These are phyloP conservation scores for Albula glossodonta DNA, from an alignment of 2,113 vertebrate genomes.

Conservation along the genomic window DNA sequence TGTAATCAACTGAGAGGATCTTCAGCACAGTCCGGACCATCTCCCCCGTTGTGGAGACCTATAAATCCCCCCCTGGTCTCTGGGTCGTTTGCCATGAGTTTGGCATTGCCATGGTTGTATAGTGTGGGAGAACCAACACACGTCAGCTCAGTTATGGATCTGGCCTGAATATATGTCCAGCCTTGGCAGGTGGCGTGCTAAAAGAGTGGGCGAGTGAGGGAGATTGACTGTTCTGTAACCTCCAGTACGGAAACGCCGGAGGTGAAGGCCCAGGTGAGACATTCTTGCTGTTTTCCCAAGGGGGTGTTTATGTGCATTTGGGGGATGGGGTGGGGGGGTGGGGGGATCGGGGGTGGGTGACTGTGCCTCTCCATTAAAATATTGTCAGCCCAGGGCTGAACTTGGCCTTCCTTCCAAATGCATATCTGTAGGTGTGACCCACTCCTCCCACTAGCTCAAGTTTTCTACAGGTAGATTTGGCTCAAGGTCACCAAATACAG, in stretches of 20 bases:
- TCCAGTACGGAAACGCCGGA: not conserved
- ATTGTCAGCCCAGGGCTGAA: not conserved
- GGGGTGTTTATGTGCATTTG: not conserved
- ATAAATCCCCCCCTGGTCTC: not conserved
- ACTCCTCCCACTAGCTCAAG: not conserved
- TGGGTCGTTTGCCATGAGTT: not conserved
- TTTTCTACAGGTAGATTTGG: not conserved
- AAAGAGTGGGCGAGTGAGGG: not conserved
- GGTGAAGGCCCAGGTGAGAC: not conserved
- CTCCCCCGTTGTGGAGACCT: not conserved
- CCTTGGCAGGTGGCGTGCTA: not conserved
- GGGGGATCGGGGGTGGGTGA: too few relatives aligned
- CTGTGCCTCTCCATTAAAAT: too few relatives aligned
- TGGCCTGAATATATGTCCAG: not conserved
- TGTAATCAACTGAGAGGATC: too few relatives aligned
- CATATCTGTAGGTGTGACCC: not conserved
- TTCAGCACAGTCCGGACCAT: not conserved
- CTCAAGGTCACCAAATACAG: too few relatives aligned
- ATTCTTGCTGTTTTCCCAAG: not conserved
- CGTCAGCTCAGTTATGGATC: not conserved
- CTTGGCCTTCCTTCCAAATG: not conserved
- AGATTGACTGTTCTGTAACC: not conserved
- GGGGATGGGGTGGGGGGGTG: too few relatives aligned
- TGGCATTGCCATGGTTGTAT: not conserved
- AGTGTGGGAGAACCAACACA: not conserved